Evolutionary conservation across 1,140 invertebrate genomes (phyloP).

Genomic region (Sycobia sp.): DNA sequence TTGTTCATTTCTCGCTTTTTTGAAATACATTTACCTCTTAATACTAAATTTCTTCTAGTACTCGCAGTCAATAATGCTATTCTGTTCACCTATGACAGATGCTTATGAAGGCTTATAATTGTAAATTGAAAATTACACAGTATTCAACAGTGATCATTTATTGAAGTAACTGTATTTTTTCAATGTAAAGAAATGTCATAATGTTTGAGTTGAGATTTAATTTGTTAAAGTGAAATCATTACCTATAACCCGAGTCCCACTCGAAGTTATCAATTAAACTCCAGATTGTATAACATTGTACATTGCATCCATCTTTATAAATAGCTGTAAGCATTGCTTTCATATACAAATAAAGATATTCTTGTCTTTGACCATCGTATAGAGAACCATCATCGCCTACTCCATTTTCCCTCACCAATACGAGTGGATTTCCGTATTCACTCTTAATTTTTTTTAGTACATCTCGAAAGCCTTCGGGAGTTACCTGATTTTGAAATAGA

Average conservation of each 20-base stretch:
- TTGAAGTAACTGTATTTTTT: too few relatives aligned
- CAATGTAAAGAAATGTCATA: too few relatives aligned
- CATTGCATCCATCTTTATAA: slow-evolving; percentile 70
- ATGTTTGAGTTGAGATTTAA: too few relatives aligned
- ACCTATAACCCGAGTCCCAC: not conserved
- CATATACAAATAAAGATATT: slow-evolving; percentile 68
- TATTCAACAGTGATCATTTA: too few relatives aligned
- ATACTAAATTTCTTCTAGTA: too few relatives aligned
- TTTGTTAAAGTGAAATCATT: too few relatives aligned
- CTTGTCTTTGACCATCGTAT: slow-evolving; percentile 42
- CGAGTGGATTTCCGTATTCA: slow-evolving; percentile 67
- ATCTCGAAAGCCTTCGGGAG: slow-evolving; percentile 64
- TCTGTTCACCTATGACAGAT: too few relatives aligned
- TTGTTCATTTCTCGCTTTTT: too few relatives aligned
- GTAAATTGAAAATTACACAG: too few relatives aligned
- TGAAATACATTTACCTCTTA: too few relatives aligned
- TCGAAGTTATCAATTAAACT: slow-evolving; percentile 58
- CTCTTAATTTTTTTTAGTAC: slow-evolving; percentile 68
- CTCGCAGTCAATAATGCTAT: too few relatives aligned
- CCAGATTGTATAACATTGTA: slow-evolving; percentile 75
- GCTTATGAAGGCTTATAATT: too few relatives aligned
- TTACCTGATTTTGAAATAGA: slow-evolving; percentile 44
- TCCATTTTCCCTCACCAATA: slow-evolving; percentile 77
- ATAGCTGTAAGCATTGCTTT: slow-evolving; percentile 71
- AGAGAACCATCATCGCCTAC: slow-evolving; percentile 38